A percentile compares a stretch with the other conserved stretches of the same genome.
phyloP scores from a whole-genome alignment of 2,113 vertebrate species.

The Halcyon senegalensis region DNA sequence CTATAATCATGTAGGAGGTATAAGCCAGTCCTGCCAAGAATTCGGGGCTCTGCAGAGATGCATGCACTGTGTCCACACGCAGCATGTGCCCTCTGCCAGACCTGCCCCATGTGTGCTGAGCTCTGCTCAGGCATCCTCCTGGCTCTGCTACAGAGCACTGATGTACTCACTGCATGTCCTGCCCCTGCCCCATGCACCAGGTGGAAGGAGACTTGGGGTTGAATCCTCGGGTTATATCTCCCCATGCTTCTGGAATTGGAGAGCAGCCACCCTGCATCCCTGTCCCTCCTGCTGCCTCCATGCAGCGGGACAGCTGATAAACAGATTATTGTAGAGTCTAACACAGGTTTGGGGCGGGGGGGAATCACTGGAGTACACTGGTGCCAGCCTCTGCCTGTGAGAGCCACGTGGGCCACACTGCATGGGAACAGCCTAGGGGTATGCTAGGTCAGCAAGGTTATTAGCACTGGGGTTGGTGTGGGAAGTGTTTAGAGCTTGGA shows the following conservation, averaged over 20 bases:
- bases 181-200: no score
- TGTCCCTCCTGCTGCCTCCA: neutral
- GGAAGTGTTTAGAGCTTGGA: neutral
- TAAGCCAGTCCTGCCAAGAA: slow-evolving; percentile 20
- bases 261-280: neutral
- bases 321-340: neutral
- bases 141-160: neutral
- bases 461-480: fast-evolving
- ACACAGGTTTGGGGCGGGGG: no score
- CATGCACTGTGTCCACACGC: fast-evolving
- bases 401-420: neutral
- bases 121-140: neutral
- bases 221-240: fast-evolving
- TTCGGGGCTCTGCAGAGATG: neutral
- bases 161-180: fast-evolving
- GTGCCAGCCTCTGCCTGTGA: neutral
- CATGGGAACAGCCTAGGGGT: neutral
- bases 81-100: neutral
- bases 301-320: neutral
- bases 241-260: neutral
- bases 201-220: neutral
- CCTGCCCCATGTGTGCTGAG: fast-evolving
- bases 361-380: neutral
- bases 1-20: neutral
- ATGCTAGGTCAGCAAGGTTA: fast-evolving